Evolutionary conservation across 1,140 invertebrate species (phyloP).

Genomic region (Tetragnatha versicolor): DNA sequence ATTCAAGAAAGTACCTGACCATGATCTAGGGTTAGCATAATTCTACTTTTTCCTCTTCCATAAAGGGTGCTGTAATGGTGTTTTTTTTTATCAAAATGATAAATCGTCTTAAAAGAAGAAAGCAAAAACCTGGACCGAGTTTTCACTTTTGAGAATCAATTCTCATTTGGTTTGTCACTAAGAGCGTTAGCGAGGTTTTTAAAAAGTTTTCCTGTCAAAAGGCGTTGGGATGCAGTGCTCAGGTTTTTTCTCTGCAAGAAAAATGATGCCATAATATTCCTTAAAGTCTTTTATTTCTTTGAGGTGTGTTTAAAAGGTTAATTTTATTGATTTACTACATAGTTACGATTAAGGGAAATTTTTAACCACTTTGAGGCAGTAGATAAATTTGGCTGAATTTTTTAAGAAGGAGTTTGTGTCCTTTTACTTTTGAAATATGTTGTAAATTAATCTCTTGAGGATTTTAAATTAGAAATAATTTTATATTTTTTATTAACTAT

Average conservation of each 20-base stretch:
- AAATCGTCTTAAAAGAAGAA: conserved; percentile 2
- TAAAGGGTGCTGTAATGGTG: not conserved
- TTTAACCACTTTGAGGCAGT: not conserved
- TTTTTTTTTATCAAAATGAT: conserved; percentile 32
- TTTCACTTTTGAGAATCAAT: conserved; percentile 39
- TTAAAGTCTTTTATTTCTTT: conserved; percentile 7
- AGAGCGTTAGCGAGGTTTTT: conserved; percentile 5
- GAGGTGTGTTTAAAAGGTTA: conserved; percentile 19
- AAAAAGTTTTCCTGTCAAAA: conserved; percentile 25
- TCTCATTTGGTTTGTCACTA: conserved; percentile 43
- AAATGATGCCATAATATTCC: not conserved
- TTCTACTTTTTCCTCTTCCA: not conserved
- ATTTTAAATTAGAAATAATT: no score
- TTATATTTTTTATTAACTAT: no score
- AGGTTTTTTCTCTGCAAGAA: not conserved
- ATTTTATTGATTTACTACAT: conserved; percentile 22
- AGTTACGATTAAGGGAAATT: not conserved
- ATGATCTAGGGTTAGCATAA: no score
- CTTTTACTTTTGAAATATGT: no score
- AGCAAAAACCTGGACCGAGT: not conserved
- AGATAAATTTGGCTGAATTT: no score
- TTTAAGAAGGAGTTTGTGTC: no score
- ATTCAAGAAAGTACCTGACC: no score
- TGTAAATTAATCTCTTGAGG: no score
- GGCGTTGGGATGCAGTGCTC: conserved; percentile 7